Base-by-base conservation (phyloP, 1,140 invertebrate genomes). In the Cyphomyrmex costatus region DNA sequence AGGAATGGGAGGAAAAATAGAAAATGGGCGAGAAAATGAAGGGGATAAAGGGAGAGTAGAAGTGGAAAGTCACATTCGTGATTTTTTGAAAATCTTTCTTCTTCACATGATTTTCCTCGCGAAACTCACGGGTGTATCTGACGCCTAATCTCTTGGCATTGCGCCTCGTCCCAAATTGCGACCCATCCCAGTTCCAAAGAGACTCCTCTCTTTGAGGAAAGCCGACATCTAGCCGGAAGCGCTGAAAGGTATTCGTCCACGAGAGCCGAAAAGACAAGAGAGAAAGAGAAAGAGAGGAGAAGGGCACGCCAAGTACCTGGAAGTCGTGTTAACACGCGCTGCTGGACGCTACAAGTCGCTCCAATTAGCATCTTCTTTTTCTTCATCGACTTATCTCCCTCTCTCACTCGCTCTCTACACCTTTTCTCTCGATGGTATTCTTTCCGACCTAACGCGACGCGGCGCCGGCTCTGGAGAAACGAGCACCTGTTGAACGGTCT, bases 311-410 rank as follows among this genome's bases (percentile, higher is more conserved):
- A 77, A 89, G 76, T 91, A 92, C 89, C 88, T 91, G 91, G 87
- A 91, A 91, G 86, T 88, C 80, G 85, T 92, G 89, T 92, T 92
- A 91, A 90, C 89, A 89, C 87, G 90, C 89, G 90, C 88, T 85
- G 90, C 87, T 91, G 91, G 89, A 90, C 86, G 87, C 89, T 92
- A 90, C 89, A 90, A 88, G 91, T 89, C 86, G 91, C 90, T 93
- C 90, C 89, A 93, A 92, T 93, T 93, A 93, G 92, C 92, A 91
- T 89, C 82, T 88, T 89, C 86, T 87, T 90, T 89, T 88, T 89
- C 87, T 85, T 74, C 87, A 84, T 87, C 85, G 82, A 90, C 86
- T 92, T 88, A 53, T 88, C 82, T 63, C 36, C 51, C 63, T 63
- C 42, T 27, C 60, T 30, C 61, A 71, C 68, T 53, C 73, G 1